These are phyloP conservation scores for Callaeas wilsoni DNA, from an alignment of 2,113 vertebrate genomes.

Conservation along the genomic window DNA sequence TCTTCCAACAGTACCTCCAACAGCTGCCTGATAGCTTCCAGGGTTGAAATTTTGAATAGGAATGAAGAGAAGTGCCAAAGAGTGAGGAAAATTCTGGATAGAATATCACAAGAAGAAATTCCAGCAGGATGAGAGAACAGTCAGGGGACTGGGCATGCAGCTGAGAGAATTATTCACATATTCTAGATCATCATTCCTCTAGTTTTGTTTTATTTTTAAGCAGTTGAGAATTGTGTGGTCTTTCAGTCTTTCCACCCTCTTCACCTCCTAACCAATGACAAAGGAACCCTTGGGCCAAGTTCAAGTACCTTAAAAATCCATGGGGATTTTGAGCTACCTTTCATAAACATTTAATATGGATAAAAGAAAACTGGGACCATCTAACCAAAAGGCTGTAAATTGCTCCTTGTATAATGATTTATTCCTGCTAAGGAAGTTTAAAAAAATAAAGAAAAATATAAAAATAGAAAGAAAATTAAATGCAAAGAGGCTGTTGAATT, in stretches of 20 bases:
- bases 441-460: background rate
- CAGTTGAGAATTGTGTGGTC: background rate
- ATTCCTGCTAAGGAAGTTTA: background rate
- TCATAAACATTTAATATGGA: background rate
- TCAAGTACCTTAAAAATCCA: background rate
- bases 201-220: background rate
- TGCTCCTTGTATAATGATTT: background rate
- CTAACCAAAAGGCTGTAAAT: background rate
- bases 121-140: background rate
- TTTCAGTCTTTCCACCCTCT: background rate
- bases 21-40: background rate
- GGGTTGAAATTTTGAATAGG: background rate
- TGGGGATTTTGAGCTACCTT: background rate
- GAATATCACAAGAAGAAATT: background rate
- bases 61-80: background rate
- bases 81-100: background rate
- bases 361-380: background rate
- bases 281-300: background rate
- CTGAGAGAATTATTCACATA: background rate
- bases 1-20: background rate
- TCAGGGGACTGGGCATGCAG: background rate
- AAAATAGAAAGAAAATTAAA: background rate
- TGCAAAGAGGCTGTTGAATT: background rate
- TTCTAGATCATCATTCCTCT: accelerated
- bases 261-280: background rate